Conservation (phyloP, 1,140 invertebrate species). For the Drusus annulatus region DNA sequence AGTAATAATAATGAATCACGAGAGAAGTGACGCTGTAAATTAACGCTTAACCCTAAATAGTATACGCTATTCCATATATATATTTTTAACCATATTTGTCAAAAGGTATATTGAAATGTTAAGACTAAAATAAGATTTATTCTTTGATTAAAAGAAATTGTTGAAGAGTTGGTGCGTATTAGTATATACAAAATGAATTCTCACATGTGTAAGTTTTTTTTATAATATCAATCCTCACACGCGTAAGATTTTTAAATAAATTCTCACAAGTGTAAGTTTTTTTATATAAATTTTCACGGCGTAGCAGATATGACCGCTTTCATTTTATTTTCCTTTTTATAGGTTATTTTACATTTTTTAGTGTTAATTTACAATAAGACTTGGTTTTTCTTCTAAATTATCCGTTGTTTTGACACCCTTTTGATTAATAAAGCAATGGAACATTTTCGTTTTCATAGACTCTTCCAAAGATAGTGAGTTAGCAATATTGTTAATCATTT, state of each 20-base stretch:
- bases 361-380: slow-evolving; percentile 40
- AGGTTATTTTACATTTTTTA: slow-evolving; percentile 47
- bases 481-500: slow-evolving; percentile 60
- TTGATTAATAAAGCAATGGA: slow-evolving; percentile 22
- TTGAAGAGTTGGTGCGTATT: slow-evolving; percentile 57
- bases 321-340: slow-evolving; percentile 38
- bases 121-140: slow-evolving; percentile 60
- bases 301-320: slow-evolving; percentile 21
- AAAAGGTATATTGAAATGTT: slow-evolving; percentile 59
- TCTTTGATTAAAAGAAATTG: slow-evolving; percentile 59
- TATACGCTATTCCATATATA: slow-evolving; percentile 60
- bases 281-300: slow-evolving; percentile 34
- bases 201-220: slow-evolving; percentile 34
- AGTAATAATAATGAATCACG: neutral
- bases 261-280: slow-evolving; percentile 36
- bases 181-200: slow-evolving; percentile 44
- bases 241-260: slow-evolving; percentile 36
- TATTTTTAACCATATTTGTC: slow-evolving; percentile 60
- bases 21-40: slow-evolving; percentile 52
- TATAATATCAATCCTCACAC: slow-evolving; percentile 30
- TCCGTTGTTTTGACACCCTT: slow-evolving; percentile 31
- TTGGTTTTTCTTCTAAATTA: neutral
- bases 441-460: slow-evolving; percentile 57
- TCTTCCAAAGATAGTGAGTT: slow-evolving; percentile 60
- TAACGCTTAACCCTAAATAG: slow-evolving; percentile 57